phyloP scores from a whole-genome alignment of 2,113 vertebrate species.

The Gobiocypris rarus region DNA sequence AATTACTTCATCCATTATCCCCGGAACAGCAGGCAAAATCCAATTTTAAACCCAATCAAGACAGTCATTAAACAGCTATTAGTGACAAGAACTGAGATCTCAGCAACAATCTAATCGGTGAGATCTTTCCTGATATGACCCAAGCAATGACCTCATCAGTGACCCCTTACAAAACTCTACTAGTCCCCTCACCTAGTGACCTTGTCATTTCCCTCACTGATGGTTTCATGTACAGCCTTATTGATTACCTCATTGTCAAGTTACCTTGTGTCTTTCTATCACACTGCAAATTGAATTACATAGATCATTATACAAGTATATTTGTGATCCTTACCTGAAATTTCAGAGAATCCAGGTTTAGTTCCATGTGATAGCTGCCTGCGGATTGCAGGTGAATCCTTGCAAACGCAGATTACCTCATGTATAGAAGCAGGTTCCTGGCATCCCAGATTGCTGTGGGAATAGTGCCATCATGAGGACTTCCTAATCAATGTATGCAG shows the following conservation, averaged over 20 bases:
- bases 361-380: neutral
- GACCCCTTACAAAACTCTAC: neutral
- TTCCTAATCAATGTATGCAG: neutral
- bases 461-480: slow-evolving; percentile 45
- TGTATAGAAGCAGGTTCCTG: neutral
- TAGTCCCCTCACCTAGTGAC: neutral
- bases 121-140: neutral
- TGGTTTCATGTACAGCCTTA: neutral
- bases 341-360: neutral
- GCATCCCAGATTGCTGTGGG: neutral
- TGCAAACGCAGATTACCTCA: neutral
- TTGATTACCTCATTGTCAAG: neutral
- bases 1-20: slow-evolving; percentile 30
- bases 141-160: neutral
- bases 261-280: neutral
- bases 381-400: neutral
- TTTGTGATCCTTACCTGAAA: neutral
- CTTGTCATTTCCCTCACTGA: neutral
- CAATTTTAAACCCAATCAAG: slow-evolving; percentile 34
- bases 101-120: slow-evolving; percentile 14
- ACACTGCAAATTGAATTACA: neutral
- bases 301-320: neutral
- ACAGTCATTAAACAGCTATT: slow-evolving; percentile 24
- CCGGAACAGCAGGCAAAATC: slow-evolving; percentile 11
- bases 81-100: slow-evolving; percentile 26